Conservation (phyloP, 2,113 vertebrate genomes). For the Pachycephala philippinensis region DNA sequence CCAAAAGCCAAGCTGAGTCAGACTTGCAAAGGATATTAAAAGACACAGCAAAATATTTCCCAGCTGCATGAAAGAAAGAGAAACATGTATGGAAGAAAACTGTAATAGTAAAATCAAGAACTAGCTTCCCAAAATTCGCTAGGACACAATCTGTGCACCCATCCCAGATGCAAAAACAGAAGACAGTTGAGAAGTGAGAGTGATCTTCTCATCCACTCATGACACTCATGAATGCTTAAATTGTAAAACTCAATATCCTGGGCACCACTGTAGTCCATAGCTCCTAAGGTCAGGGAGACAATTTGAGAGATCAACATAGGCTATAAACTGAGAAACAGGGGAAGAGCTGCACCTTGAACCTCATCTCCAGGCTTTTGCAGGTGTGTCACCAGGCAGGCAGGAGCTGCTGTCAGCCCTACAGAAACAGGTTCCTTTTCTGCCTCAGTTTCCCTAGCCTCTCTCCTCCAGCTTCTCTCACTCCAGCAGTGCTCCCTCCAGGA, state of each 20-base stretch:
- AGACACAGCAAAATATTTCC: background rate
- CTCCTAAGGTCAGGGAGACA: background rate
- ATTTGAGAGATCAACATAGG: background rate
- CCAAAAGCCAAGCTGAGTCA: conserved; percentile 34
- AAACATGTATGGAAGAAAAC: background rate
- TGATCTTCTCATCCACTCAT: background rate
- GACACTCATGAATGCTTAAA: background rate
- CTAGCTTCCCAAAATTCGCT: background rate
- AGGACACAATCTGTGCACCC: background rate
- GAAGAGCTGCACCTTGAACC: background rate
- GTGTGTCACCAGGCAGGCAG: background rate
- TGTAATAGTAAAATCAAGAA: background rate
- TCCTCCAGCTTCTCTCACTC: background rate
- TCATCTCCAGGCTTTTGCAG: background rate
- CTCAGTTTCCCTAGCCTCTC: background rate
- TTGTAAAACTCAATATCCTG: background rate
- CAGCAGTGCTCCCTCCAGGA: background rate
- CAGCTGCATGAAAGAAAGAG: background rate
- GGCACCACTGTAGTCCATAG: background rate
- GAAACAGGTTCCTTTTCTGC: background rate
- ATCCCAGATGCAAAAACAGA: background rate
- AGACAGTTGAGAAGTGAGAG: rapidly evolving
- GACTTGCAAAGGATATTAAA: background rate
- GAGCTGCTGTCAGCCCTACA: background rate
- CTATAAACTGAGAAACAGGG: background rate